Base-by-base conservation (phyloP, 30 jellyfish, hydroid and myxozoan species). In the Clytia hemisphaerica region DNA sequence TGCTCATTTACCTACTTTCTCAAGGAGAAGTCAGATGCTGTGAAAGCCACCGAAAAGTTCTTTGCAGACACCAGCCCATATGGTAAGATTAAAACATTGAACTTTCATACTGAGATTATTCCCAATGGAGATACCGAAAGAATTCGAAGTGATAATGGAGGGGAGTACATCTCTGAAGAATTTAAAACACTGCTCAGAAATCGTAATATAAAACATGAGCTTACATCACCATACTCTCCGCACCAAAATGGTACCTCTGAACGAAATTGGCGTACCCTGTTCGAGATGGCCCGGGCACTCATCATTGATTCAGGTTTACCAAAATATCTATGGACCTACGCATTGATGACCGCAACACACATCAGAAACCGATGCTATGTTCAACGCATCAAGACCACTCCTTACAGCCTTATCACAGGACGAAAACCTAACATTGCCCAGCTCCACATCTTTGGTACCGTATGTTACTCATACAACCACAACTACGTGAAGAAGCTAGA, bases 331-430 rank as follows among this genome's bases (percentile, higher is more conserved):
- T 67, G 79, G 79, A 19, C 79, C 24, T 67, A 67, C 31, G 79
- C 73, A 15, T 3, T 67, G 10, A 5, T 67, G 79, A 0, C 79
- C 30, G 81, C 57, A 0, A 26, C 84, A 2, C 60, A 78, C 58
- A 63, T 63, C 19, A 57, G 76, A 31, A 77, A 77, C 67, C 37
- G 91, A 36, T 63, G 91, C 38, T 76, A 76, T 44, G 38, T 27
- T 54, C 4, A 18, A 19, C 55, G 83, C 10, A 12, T 64, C 45
- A 34, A 65, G 19, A 60, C 37, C 29, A 77, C 93, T 31, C 67
- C 93, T 25, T 66, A 54, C 44, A 61, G 25, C 22, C 58, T 18
- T 24, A 26, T 24, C 37, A 37, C 75, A 30, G 75, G 78, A 10
- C 19, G 46, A 16, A 66, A 37, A 44, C 78, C 78, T 37, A 26